Evolutionary conservation across 2,888 invertebrate species (phyloP).

Genomic region (Tinea semifulvella): DNA sequence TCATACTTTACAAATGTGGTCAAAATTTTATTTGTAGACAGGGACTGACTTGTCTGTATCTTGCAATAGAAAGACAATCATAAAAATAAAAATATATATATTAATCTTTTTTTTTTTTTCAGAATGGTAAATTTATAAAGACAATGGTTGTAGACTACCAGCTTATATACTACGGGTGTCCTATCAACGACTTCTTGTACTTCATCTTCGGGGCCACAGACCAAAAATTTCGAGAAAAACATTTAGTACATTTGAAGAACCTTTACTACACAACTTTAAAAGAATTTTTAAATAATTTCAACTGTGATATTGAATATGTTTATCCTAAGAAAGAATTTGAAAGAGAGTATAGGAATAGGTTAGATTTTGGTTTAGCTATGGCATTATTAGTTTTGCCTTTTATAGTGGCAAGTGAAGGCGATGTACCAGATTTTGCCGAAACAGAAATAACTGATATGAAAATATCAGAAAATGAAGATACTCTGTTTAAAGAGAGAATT

Average conservation of each 20-base stretch:
- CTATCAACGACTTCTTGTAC: slow-evolving; percentile 27
- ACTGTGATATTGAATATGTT: slow-evolving; percentile 26
- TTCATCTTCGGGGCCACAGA: slow-evolving; percentile 27
- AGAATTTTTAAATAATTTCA: slow-evolving; percentile 27
- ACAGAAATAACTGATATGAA: slow-evolving; percentile 3
- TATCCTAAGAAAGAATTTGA: slow-evolving; percentile 32
- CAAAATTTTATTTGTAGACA: too few relatives aligned
- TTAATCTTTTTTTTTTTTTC: background rate
- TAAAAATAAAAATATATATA: too few relatives aligned
- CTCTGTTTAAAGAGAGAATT: slow-evolving; percentile 8
- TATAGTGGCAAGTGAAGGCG: slow-evolving; percentile 22
- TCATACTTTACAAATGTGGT: too few relatives aligned
- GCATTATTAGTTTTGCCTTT: slow-evolving; percentile 27
- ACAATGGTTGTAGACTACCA: slow-evolving; percentile 27
- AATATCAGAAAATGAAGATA: background rate
- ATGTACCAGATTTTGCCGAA: slow-evolving; percentile 7
- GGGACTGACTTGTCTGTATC: too few relatives aligned
- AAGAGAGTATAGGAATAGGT: slow-evolving; percentile 25
- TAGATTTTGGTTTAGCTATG: slow-evolving; percentile 32
- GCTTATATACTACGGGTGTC: slow-evolving; percentile 26
- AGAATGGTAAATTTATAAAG: slow-evolving; percentile 8
- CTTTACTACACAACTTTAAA: slow-evolving; percentile 29
- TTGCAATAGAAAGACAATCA: too few relatives aligned
- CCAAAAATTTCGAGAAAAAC: slow-evolving; percentile 27
- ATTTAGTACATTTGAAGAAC: slow-evolving; percentile 29